Percentiles rank a stretch among this genome's conserved stretches.
Evolutionary conservation across 2,113 vertebrate genomes (phyloP).

Genomic region (Scalopus aquaticus): DNA sequence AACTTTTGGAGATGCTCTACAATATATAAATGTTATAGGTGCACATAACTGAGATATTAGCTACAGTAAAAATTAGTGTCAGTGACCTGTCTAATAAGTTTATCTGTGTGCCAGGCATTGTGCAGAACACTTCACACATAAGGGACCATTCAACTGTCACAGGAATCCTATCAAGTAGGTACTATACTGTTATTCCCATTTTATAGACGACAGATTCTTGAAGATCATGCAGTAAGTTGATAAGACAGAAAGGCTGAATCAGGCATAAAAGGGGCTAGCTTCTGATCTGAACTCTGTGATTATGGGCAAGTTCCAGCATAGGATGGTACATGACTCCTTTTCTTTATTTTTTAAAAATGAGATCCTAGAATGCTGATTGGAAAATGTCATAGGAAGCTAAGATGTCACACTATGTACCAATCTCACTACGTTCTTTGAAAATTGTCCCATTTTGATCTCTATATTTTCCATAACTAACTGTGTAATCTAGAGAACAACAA

Average conservation of each 20-base stretch:
- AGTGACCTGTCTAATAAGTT: background rate
- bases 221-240: background rate
- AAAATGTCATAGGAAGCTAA: conserved; percentile 9
- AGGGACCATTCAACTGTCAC: background rate
- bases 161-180: background rate
- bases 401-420: background rate
- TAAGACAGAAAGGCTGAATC: background rate
- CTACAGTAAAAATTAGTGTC: background rate
- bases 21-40: background rate
- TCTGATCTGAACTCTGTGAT: conserved; percentile 11
- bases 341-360: background rate
- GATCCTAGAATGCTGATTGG: background rate
- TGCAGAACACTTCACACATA: background rate
- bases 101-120: background rate
- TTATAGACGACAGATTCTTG: background rate
- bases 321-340: background rate
- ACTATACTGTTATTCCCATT: background rate
- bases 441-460: conserved; percentile 1
- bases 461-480: conserved; percentile 5
- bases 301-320: background rate
- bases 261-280: background rate
- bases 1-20: background rate
- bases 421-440: background rate
- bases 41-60: background rate
- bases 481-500: background rate